Evolutionary conservation across 2,888 invertebrate species (phyloP), one percentile per base, ranked within the genome.

Genomic region (Venusia cambrica): DNA sequence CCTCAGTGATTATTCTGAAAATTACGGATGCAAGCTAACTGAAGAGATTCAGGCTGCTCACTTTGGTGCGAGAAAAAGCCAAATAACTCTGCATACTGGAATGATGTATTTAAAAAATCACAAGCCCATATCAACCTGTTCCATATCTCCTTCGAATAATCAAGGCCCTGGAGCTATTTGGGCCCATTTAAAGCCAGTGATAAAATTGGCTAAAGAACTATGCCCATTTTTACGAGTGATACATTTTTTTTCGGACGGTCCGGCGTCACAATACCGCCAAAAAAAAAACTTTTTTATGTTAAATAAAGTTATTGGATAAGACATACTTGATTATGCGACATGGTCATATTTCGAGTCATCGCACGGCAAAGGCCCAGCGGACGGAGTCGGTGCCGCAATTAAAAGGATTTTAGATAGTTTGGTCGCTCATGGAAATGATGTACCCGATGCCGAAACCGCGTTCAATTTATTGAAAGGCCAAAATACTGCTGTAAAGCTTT

Each of bases 181-280:
- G 27, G 34, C 20, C 4, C 34, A 35, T 7, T 12, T 35, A 7
- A 17, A n/a, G 5, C 34, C 22, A 4, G 14, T 28, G 11, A 8
- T 28, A 10, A 8, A 18, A 10, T 6, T 14, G 4, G 7, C 16
- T 2, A 21, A 27, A 26, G 2, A 19, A 3, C n/a, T 6, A 14
- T n/a, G 3, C 7, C 33, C 33, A 12, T 12, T 19, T 8, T 1
- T 26, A 5, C 18, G n/a, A 5, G 13, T 13, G n/a, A 4, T 26
- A 9, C 25, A 33, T 13, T 19, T 33, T 17, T 35, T 19, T 19
- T 24, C 28, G 3, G 32, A 32, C 16, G 28, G 32, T 4, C 38
- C 28, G 1, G 22, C 8, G n/a, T 18, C 16, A 3, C 38, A 32
- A 20, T 38, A 32, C 12, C 5, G 36, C 4, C 29, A 36, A 15